phyloP scores from a whole-genome alignment of 2,888 invertebrate genomes.

The Merodon equestris region DNA sequence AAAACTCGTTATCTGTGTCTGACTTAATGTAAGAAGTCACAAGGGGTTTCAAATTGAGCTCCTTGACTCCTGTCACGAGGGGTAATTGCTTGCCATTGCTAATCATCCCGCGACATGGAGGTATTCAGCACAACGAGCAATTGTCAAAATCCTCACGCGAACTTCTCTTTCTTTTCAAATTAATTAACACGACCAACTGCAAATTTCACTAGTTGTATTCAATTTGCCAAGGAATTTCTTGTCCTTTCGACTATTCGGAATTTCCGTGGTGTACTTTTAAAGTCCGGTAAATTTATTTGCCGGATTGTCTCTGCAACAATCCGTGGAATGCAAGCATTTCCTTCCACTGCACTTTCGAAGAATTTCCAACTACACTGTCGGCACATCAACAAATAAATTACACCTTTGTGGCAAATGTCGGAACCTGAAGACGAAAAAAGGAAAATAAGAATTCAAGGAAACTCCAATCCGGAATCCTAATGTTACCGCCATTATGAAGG shows the following conservation, averaged over 20 bases:
- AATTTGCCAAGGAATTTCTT: neutral
- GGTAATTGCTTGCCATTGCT: slow-evolving; percentile 3
- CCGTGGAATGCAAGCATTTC: slow-evolving; percentile 48
- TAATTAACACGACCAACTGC: too few relatives aligned
- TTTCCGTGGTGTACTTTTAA: slow-evolving; percentile 17
- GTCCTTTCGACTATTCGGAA: slow-evolving; percentile 10
- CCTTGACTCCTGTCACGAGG: neutral
- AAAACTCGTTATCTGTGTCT: neutral
- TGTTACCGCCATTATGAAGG: slow-evolving; percentile 63
- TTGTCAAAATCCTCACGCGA: too few relatives aligned
- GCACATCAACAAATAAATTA: slow-evolving; percentile 62
- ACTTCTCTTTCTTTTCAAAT: too few relatives aligned
- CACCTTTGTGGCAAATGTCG: slow-evolving; percentile 42
- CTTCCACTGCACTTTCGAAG: slow-evolving; percentile 40
- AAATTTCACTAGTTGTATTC: neutral
- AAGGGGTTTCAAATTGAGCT: slow-evolving; percentile 19
- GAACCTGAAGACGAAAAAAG: slow-evolving; percentile 25
- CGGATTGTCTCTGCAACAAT: slow-evolving; percentile 21
- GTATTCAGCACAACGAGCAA: neutral
- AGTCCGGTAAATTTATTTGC: slow-evolving; percentile 16
- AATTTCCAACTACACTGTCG: slow-evolving; percentile 47
- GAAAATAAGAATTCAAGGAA: slow-evolving; percentile 28
- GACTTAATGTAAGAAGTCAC: neutral
- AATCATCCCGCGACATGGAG: slow-evolving; percentile 1
- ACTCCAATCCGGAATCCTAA: slow-evolving; percentile 55